Evolutionary conservation across 2,113 vertebrate genomes (phyloP).

Genomic region (Myrmecobius fasciatus): DNA sequence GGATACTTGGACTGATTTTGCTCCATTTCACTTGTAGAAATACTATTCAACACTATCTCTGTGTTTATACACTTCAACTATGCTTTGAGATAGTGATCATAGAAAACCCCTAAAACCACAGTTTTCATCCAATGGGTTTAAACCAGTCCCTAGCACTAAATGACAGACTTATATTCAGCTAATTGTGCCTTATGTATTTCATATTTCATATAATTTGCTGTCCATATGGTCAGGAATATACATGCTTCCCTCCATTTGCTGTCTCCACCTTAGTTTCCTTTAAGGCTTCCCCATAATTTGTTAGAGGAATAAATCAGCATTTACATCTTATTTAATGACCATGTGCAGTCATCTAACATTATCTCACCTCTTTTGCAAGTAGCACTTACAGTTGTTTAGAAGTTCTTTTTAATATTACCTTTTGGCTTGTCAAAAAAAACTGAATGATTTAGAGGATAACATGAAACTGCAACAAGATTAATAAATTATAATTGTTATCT

Average conservation of each 20-base stretch:
- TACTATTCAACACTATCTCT: slow-evolving; percentile 50
- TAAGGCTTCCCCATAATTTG: slow-evolving; percentile 58
- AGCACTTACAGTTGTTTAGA: slow-evolving; percentile 5
- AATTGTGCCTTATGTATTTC: slow-evolving; percentile 68
- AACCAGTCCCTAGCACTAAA: slow-evolving; percentile 73
- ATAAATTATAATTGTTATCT: background rate
- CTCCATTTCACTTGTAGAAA: slow-evolving; percentile 50
- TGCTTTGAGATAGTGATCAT: slow-evolving; percentile 70
- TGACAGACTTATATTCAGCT: slow-evolving; percentile 77
- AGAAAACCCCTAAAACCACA: slow-evolving; percentile 76
- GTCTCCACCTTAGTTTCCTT: slow-evolving; percentile 47
- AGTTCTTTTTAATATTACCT: slow-evolving; percentile 4
- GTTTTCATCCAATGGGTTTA: slow-evolving; percentile 68
- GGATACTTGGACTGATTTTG: slow-evolving; percentile 56
- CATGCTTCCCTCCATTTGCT: slow-evolving; percentile 14
- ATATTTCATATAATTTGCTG: slow-evolving; percentile 68
- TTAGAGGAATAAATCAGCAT: slow-evolving; percentile 1
- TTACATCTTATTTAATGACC: background rate
- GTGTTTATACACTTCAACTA: slow-evolving; percentile 74
- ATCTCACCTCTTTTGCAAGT: slow-evolving; percentile 12
- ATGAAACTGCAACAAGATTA: background rate
- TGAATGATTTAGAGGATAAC: background rate
- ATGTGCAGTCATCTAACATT: slow-evolving; percentile 3
- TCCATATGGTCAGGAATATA: slow-evolving; percentile 67
- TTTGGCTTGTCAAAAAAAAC: background rate